Conservation (phyloP, 2,113 vertebrate species). For the Capricornis sumatraensis region DNA sequence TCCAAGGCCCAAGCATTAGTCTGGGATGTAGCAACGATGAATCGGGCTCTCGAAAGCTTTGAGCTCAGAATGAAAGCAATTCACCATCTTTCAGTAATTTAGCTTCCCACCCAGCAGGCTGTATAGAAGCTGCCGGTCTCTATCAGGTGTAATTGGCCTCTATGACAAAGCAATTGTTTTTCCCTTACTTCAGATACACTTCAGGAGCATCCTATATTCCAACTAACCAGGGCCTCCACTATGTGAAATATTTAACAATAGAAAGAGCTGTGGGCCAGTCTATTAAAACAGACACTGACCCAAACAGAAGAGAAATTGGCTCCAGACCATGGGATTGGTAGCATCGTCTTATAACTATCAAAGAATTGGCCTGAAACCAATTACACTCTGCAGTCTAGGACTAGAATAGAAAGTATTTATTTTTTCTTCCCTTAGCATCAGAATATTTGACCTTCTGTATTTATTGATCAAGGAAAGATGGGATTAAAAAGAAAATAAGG, state of each 20-base stretch:
- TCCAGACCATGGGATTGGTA: neutral
- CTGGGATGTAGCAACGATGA: neutral
- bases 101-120: neutral
- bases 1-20: neutral
- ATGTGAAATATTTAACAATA: neutral
- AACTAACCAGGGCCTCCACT: neutral
- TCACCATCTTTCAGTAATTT: neutral
- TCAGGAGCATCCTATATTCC: neutral
- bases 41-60: neutral
- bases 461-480: neutral
- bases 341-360: neutral
- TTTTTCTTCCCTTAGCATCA: neutral
- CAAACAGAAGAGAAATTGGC: neutral
- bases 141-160: neutral
- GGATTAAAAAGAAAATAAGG: neutral
- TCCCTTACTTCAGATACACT: neutral
- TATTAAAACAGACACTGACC: neutral
- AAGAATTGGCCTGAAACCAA: neutral
- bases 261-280: neutral
- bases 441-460: neutral
- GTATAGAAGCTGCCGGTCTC: neutral
- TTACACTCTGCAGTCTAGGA: neutral
- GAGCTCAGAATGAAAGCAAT: neutral
- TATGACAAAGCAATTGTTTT: neutral
- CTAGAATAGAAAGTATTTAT: neutral